These are phyloP conservation scores for Oppia nitens DNA, from an alignment of 1,140 invertebrate species.

Conservation along the genomic window DNA sequence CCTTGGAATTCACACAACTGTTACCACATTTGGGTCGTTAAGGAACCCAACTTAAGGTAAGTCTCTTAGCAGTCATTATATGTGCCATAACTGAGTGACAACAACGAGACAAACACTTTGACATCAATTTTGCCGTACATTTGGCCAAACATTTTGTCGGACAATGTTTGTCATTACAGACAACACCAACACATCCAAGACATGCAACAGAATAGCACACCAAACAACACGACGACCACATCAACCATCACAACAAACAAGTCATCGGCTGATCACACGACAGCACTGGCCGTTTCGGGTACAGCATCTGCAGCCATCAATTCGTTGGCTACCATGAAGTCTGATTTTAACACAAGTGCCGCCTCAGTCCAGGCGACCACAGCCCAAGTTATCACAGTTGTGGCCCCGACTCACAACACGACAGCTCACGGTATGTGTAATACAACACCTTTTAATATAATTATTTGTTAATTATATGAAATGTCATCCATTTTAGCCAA, in stretches of 20 bases:
- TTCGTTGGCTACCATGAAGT: background rate
- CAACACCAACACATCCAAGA: background rate
- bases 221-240: background rate
- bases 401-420: slow-evolving; percentile 2
- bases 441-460: background rate
- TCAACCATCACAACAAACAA: background rate
- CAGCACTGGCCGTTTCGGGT: background rate
- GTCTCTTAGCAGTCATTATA: too few species aligned
- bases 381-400: slow-evolving; percentile 13
- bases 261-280: background rate
- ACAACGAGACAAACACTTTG: background rate
- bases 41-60: too few species aligned
- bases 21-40: background rate
- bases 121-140: background rate
- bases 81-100: too few species aligned
- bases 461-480: background rate
- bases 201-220: background rate
- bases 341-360: background rate
- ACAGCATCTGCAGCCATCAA: background rate
- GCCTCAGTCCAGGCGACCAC: slow-evolving; percentile 13
- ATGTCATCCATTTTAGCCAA: background rate
- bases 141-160: background rate
- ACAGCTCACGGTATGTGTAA: slow-evolving; percentile 4
- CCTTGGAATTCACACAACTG: background rate
- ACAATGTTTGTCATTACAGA: too few species aligned